These are phyloP conservation scores for Bombus huntii DNA, from an alignment of 1,140 invertebrate species.

Conservation along the genomic window DNA sequence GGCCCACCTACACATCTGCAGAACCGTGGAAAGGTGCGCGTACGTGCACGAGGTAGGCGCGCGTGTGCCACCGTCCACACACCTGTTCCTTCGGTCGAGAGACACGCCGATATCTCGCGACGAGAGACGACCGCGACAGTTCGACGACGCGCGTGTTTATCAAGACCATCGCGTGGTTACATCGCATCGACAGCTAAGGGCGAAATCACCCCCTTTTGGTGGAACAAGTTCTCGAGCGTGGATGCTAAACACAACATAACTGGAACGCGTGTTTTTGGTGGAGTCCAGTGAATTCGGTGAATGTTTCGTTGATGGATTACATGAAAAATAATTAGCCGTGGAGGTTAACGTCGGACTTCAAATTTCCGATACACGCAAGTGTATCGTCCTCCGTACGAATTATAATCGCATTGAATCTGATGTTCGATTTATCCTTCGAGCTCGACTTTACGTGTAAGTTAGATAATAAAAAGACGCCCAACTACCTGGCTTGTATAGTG, in stretches of 20 bases:
- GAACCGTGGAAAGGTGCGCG: neutral
- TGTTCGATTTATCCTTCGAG: no score
- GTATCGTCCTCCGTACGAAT: neutral
- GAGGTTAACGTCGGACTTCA: no score
- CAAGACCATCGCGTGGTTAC: neutral
- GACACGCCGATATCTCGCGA: slow-evolving; percentile 20
- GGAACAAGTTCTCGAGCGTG: neutral
- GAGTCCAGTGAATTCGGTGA: neutral
- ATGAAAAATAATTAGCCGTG: neutral
- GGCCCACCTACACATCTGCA: neutral
- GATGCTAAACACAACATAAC: neutral
- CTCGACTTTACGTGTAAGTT: no score
- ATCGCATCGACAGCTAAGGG: neutral
- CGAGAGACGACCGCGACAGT: slow-evolving; percentile 21
- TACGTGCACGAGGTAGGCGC: slow-evolving; percentile 14
- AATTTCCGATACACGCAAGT: neutral
- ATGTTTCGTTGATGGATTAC: neutral
- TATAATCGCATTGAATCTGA: no score
- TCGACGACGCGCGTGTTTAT: slow-evolving; percentile 43
- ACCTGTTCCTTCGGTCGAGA: slow-evolving; percentile 47
- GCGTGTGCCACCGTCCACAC: slow-evolving; percentile 43
- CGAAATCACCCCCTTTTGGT: neutral
- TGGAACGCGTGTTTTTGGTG: neutral
- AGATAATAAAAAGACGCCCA: no score
- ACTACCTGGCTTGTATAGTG: neutral